Conservation (phyloP, 2,888 invertebrate genomes). For the Drosophila acutilabella region DNA sequence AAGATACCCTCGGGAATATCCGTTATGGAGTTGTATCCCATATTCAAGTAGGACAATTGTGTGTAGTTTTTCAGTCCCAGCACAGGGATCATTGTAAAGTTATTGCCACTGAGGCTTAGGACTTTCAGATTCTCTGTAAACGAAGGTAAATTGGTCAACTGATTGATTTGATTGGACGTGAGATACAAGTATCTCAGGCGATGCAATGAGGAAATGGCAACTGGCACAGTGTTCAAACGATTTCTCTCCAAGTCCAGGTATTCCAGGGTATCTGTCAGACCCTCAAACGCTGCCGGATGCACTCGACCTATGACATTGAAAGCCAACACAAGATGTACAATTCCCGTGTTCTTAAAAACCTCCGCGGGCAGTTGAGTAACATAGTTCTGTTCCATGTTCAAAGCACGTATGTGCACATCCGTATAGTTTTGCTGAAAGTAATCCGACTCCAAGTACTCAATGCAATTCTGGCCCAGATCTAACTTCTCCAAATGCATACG, state of each 20-base stretch:
- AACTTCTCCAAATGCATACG: conserved; percentile 91
- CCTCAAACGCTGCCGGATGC: conserved; percentile 90
- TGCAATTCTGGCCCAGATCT: conserved; percentile 93
- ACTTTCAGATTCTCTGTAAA: conserved; percentile 88
- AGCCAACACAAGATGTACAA: conserved; percentile 91
- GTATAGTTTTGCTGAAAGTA: conserved; percentile 90
- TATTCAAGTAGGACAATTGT: conserved; percentile 93
- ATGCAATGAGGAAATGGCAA: conserved; percentile 88
- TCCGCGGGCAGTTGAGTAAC: conserved; percentile 88
- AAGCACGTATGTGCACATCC: conserved; percentile 88
- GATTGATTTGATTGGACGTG: conserved; percentile 91
- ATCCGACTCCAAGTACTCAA: conserved; percentile 89
- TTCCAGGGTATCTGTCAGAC: conserved; percentile 90
- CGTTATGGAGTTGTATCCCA: conserved; percentile 94
- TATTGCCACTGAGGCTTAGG: conserved; percentile 92
- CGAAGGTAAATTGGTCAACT: conserved; percentile 87
- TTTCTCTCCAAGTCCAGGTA: conserved; percentile 94
- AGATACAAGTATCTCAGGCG: conserved; percentile 92
- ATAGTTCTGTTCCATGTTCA: conserved; percentile 93
- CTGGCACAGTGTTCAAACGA: conserved; percentile 89
- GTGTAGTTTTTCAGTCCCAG: conserved; percentile 90
- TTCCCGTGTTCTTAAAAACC: conserved; percentile 89
- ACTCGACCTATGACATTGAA: conserved; percentile 90
- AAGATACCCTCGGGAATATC: conserved; percentile 92
- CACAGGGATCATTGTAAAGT: conserved; percentile 90